phyloP scores from a whole-genome alignment of 1,140 invertebrate species.

The Listronotus bonariensis region DNA sequence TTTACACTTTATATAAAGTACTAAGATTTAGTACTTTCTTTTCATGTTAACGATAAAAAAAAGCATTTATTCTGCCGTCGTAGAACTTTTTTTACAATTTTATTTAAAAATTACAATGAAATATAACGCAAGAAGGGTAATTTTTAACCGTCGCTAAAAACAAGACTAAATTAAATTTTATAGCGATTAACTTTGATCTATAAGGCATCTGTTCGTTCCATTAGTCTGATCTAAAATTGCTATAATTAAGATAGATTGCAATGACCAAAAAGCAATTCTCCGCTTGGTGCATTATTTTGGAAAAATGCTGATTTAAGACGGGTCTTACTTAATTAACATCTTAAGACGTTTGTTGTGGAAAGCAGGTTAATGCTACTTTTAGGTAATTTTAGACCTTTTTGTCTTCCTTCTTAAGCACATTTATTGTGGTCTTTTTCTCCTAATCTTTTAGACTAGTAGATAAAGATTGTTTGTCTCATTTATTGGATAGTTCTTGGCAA shows the following conservation, averaged over 20 bases:
- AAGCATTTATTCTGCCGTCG: no score
- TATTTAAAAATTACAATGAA: no score
- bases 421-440: no score
- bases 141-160: neutral
- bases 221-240: constrained; percentile 18
- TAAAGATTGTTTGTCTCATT: no score
- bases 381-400: neutral
- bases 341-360: neutral
- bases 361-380: neutral
- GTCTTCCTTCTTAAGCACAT: no score
- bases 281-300: constrained; percentile 18
- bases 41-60: no score
- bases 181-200: constrained; percentile 19
- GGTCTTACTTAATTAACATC: constrained; percentile 1
- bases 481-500: no score
- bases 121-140: neutral
- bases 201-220: constrained; percentile 16
- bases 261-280: constrained; percentile 20
- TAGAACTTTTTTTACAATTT: no score
- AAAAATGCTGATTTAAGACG: constrained; percentile 15
- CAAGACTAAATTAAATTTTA: constrained; percentile 17
- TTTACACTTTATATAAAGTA: no score
- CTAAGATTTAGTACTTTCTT: no score
- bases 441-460: no score
- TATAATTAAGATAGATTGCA: constrained; percentile 22